These are phyloP conservation scores for Sebastes umbrosus DNA, from an alignment of 2,797 vertebrate genomes.

Conservation along the genomic window DNA sequence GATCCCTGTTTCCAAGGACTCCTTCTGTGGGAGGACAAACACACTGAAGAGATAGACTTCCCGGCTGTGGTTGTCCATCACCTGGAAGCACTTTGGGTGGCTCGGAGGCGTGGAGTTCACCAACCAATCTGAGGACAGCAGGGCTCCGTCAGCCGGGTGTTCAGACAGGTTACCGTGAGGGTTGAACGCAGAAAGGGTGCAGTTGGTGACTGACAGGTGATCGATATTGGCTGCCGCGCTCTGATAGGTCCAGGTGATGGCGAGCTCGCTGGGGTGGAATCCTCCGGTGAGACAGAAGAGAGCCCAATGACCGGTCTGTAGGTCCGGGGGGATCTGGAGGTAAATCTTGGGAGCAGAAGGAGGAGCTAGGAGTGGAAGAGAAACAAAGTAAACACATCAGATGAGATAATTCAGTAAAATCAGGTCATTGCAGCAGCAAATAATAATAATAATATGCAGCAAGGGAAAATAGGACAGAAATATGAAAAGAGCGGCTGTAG, in stretches of 20 bases:
- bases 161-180: conserved; percentile 16
- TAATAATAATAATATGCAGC: background rate
- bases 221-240: conserved; percentile 26
- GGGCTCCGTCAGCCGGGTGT: background rate
- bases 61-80: conserved; percentile 41
- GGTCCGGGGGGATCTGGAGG: conserved; percentile 46
- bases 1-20: conserved; percentile 38
- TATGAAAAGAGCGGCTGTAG: background rate
- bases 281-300: conserved; percentile 65
- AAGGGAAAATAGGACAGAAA: background rate
- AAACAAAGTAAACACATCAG: background rate
- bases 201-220: conserved; percentile 51
- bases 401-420: background rate
- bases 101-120: background rate
- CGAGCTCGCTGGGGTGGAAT: conserved; percentile 61
- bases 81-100: conserved; percentile 42
- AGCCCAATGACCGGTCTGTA: conserved; percentile 19
- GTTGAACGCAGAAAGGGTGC: conserved; percentile 41
- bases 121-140: conserved; percentile 46
- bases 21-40: conserved; percentile 47
- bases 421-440: background rate
- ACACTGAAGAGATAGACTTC: conserved; percentile 52
- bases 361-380: conserved; percentile 28
- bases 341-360: conserved; percentile 57
- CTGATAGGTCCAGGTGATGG: conserved; percentile 64